These are phyloP conservation scores for Haliclona indistincta DNA, from an alignment of 37 sponge, comb jelly and placozoan genomes.

Conservation along the genomic window DNA sequence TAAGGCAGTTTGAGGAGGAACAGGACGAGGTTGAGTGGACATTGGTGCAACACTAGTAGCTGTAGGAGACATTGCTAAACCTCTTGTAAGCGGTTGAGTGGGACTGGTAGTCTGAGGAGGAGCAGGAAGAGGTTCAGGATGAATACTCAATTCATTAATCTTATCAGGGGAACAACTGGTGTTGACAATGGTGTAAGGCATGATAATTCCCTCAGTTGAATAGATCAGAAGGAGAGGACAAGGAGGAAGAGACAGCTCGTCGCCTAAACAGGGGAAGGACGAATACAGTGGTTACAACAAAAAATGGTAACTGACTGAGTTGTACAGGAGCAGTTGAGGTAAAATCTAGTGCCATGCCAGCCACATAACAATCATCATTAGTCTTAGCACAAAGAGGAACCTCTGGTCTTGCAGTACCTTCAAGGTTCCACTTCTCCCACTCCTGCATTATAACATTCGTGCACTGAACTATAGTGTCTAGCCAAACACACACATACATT, in stretches of 20 bases:
- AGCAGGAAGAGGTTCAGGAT: slow-evolving; percentile 21
- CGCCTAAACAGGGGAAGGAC: slow-evolving; percentile 17
- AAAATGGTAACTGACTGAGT: slow-evolving; percentile 30
- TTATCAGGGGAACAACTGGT: slow-evolving; percentile 3
- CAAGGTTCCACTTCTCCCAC: slow-evolving; percentile 76
- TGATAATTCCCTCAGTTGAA: slow-evolving; percentile 64
- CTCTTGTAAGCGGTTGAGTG: background rate
- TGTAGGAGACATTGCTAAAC: slow-evolving; percentile 1
- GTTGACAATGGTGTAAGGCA: slow-evolving; percentile 58
- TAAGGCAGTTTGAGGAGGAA: background rate
- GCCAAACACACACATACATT: too few relatives aligned
- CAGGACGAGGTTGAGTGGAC: background rate
- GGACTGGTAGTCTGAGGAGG: background rate
- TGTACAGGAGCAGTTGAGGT: slow-evolving; percentile 34
- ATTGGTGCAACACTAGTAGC: background rate
- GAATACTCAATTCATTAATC: slow-evolving; percentile 10
- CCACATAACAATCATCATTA: slow-evolving; percentile 55
- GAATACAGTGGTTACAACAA: background rate
- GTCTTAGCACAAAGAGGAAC: slow-evolving; percentile 46
- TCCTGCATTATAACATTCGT: background rate
- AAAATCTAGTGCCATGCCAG: slow-evolving; percentile 65
- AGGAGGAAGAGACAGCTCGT: slow-evolving; percentile 44
- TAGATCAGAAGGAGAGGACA: slow-evolving; percentile 62
- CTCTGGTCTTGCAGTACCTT: slow-evolving; percentile 72
- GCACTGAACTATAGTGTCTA: background rate